Evolutionary conservation across 2,113 vertebrate genomes (phyloP).

Genomic region (Sporophila hypoxantha): DNA sequence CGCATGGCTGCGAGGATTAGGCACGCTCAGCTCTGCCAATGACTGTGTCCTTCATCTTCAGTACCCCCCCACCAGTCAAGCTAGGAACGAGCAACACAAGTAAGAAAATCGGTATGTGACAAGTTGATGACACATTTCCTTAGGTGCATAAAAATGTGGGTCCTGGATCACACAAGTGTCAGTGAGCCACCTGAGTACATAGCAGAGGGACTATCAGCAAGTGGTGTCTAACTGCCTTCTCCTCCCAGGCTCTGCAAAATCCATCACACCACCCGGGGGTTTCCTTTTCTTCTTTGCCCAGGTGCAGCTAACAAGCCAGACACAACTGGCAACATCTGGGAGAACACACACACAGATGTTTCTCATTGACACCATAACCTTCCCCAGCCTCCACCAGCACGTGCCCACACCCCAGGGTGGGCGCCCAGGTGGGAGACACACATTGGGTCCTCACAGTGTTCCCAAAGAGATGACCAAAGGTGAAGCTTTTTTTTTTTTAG

Average conservation of each 20-base stretch:
- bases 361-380: conserved; percentile 7
- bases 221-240: conserved; percentile 12
- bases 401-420: not conserved
- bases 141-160: not conserved
- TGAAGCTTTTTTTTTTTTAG: not conserved
- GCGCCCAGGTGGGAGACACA: not conserved
- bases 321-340: conserved; percentile 25
- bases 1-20: not conserved
- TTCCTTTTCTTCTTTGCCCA: conserved; percentile 40
- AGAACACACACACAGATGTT: conserved; percentile 18
- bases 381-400: not conserved
- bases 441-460: not conserved
- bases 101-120: not conserved
- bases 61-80: not conserved
- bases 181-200: conserved; percentile 20
- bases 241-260: conserved; percentile 4
- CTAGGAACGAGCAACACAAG: not conserved
- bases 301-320: conserved; percentile 43
- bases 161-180: not conserved
- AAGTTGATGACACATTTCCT: not conserved
- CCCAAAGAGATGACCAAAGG: not conserved
- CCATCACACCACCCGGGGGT: not conserved
- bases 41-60: not conserved
- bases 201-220: not conserved
- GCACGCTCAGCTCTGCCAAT: not conserved